Evolutionary conservation across 35 echinoderm and acorn worm species (phyloP).

Genomic region (Apostichopus japonicus): DNA sequence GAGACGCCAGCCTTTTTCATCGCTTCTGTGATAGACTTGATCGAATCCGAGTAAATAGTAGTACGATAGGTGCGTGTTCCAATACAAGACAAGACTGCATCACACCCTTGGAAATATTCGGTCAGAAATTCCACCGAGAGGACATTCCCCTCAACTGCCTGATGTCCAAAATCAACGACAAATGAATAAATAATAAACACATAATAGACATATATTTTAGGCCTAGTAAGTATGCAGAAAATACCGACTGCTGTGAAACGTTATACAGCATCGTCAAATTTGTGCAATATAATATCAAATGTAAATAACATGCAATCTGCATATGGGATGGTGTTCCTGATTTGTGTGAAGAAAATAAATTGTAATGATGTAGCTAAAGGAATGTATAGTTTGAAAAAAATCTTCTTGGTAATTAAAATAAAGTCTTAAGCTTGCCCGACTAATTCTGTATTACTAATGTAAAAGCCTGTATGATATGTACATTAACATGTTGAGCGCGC

Average conservation of each 20-base stretch:
- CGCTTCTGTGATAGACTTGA: conserved; percentile 61
- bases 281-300: neutral
- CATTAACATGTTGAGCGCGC: no score
- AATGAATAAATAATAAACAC: neutral
- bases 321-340: no score
- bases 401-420: no score
- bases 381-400: no score
- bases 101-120: conserved; percentile 52
- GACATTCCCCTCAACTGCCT: conserved; percentile 70
- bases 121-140: conserved; percentile 34
- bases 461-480: no score
- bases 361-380: no score
- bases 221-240: neutral
- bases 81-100: conserved; percentile 66
- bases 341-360: no score
- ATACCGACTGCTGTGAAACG: neutral
- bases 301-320: neutral
- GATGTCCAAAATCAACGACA: neutral
- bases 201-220: neutral
- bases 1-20: conserved; percentile 57
- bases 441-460: no score
- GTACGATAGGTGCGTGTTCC: neutral
- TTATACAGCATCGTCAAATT: no score
- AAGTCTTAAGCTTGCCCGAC: no score
- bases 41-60: conserved; percentile 72